Evolutionary conservation across 1,140 invertebrate genomes (phyloP).

Genomic region (Andricus grossulariae): DNA sequence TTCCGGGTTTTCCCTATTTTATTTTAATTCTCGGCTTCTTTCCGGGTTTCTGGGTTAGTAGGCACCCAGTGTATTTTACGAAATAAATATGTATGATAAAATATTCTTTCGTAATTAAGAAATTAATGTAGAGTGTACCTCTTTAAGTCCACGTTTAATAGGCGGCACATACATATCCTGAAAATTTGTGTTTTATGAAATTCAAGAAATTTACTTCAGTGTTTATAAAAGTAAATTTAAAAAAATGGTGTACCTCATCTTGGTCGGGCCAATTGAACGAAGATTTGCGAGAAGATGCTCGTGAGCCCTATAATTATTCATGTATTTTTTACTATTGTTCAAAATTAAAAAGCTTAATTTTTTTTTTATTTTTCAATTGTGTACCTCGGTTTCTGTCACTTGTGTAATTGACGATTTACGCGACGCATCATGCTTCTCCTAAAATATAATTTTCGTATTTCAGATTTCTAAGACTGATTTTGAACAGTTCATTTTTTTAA

Average conservation of each 20-base stretch:
- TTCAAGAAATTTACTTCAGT: neutral
- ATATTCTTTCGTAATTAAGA: neutral
- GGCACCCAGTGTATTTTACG: too few relatives aligned
- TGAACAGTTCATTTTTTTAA: neutral
- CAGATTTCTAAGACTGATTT: neutral
- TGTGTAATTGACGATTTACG: slow-evolving; percentile 20
- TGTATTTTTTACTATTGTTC: too few relatives aligned
- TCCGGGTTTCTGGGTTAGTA: too few relatives aligned
- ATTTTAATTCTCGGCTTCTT: too few relatives aligned
- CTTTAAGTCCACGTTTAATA: neutral
- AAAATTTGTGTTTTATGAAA: neutral
- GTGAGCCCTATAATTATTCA: slow-evolving; percentile 1
- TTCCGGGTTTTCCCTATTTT: too few relatives aligned
- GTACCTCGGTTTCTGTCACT: neutral
- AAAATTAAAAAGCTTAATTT: too few relatives aligned
- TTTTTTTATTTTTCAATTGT: too few relatives aligned
- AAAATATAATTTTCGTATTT: slow-evolving; percentile 2
- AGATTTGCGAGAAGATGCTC: slow-evolving; percentile 20
- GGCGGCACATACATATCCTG: slow-evolving; percentile 14
- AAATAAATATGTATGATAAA: neutral
- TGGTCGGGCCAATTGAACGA: slow-evolving; percentile 16
- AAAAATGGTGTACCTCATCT: slow-evolving; percentile 19
- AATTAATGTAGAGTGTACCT: neutral
- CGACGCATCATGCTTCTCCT: neutral
- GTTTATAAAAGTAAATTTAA: neutral